Base-by-base conservation (phyloP, 2,797 vertebrate species). In the Graptemys geographica region DNA sequence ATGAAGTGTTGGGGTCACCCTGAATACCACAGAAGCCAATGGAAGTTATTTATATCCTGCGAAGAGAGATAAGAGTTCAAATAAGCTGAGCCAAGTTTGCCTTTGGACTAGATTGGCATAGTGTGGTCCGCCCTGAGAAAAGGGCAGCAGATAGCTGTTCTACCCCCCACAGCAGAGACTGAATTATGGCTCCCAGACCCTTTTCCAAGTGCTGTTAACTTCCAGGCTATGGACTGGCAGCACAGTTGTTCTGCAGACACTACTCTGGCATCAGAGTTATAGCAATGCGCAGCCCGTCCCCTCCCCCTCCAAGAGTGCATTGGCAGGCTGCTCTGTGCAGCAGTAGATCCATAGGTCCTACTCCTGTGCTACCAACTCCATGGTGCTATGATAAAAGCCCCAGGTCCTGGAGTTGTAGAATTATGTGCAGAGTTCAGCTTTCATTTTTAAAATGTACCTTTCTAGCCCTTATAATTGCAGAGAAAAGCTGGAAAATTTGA, bases 401-500 rank as follows among this genome's bases (percentile, higher is more conserved):
- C 23, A 44, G 7, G 41, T 13, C 6, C 19, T 44, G 12, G 69
- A 74, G 87, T 37, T 79, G 55, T 6, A 51, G 10, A 49, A 4
- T 53, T 81, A 33, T 0, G 0, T 7, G 44, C 86, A 51, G 9
- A 11, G 87, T 11, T 81, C 41, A 44, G 11, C 28, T 51, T 65
- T 37, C 6, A 31, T 11, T 78, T 47, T 8, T 47, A 47, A 25
- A 44, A 44, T 11, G 7, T 12, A 41, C 13, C 2, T 44, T 65
- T 27, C 28, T 65, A 6, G 11, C 31, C 56, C 28, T 49, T 37
- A 53, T 49, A 49, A 78, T 13, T 78, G 44, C 25, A 31, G 44
- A 31, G 8, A n/a, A 41, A 27, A 65, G 33, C 27, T 0, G 0
- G 18, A 25, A 5, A n/a, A 31, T 0, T 2, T 8, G 0, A 89